Conservation (phyloP, 2,888 invertebrate genomes). For the Eupithecia inturbata region DNA sequence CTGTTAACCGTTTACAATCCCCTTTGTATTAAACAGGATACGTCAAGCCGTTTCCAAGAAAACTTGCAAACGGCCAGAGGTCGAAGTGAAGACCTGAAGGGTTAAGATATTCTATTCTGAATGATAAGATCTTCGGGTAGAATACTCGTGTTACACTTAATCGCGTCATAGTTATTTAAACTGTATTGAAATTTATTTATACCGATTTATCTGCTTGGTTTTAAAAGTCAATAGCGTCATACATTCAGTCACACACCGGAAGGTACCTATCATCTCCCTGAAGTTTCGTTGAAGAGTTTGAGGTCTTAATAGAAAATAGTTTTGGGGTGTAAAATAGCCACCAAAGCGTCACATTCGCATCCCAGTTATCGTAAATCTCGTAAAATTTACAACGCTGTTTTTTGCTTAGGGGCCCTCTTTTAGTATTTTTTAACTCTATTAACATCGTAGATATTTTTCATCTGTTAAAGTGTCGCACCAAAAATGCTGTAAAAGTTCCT, state of each 20-base stretch:
- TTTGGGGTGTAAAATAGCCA: neutral
- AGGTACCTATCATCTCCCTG: neutral
- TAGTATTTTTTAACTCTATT: neutral
- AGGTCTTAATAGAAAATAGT: neutral
- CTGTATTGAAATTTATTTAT: neutral
- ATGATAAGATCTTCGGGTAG: neutral
- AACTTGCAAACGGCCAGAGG: neutral
- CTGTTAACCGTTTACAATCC: neutral
- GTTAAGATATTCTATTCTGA: neutral
- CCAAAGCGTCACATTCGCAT: neutral
- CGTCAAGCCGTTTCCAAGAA: neutral
- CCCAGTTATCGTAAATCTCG: neutral
- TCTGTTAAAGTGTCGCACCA: neutral
- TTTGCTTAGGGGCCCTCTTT: no score
- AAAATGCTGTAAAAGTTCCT: neutral
- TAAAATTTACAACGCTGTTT: neutral
- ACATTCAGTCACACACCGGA: neutral
- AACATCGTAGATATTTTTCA: neutral
- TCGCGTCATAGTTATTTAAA: neutral
- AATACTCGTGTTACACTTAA: constrained; percentile 1
- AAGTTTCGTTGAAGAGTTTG: neutral
- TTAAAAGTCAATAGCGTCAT: neutral
- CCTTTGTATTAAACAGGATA: constrained; percentile 1
- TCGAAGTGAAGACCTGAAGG: neutral
- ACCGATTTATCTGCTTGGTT: neutral